Conservation (phyloP, 1,140 invertebrate species). For the Epicauta chinensis region DNA sequence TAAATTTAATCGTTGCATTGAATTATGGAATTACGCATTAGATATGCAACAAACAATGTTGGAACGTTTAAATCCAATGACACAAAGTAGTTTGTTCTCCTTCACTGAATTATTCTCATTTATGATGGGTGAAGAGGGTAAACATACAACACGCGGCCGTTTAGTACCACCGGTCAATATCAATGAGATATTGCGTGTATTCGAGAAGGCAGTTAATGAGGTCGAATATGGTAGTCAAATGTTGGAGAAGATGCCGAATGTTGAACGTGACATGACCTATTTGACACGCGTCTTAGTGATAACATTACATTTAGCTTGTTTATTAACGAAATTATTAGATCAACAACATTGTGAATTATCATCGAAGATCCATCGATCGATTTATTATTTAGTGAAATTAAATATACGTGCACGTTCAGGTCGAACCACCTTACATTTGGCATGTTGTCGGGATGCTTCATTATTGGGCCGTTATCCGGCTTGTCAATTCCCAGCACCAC, state of each 20-base stretch:
- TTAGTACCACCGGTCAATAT: slow-evolving; percentile 72
- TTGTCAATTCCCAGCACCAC: slow-evolving; percentile 65
- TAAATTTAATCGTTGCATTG: slow-evolving; percentile 85
- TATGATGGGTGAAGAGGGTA: slow-evolving; percentile 76
- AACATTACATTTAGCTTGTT: slow-evolving; percentile 71
- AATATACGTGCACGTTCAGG: slow-evolving; percentile 61
- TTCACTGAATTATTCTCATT: slow-evolving; percentile 94
- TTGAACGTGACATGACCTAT: slow-evolving; percentile 67
- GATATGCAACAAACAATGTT: slow-evolving; percentile 93
- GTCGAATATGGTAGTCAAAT: slow-evolving; percentile 51
- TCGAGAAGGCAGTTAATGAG: slow-evolving; percentile 70
- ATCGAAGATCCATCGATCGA: slow-evolving; percentile 52
- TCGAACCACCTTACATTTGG: slow-evolving; percentile 76
- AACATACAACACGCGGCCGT: slow-evolving; percentile 60
- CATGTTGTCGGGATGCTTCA: slow-evolving; percentile 53
- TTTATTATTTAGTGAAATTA: slow-evolving; percentile 70
- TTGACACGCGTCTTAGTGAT: slow-evolving; percentile 82
- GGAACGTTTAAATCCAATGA: slow-evolving; percentile 90
- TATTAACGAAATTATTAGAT: slow-evolving; percentile 60
- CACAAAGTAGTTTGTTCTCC: slow-evolving; percentile 85
- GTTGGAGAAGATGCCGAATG: slow-evolving; percentile 50
- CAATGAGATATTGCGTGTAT: slow-evolving; percentile 74
- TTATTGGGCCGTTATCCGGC: slow-evolving; percentile 63
- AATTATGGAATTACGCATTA: slow-evolving; percentile 93
- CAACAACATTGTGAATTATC: slow-evolving; percentile 50